Conservation (phyloP, 2,888 invertebrate species). For the Pegoplata infirma region DNA sequence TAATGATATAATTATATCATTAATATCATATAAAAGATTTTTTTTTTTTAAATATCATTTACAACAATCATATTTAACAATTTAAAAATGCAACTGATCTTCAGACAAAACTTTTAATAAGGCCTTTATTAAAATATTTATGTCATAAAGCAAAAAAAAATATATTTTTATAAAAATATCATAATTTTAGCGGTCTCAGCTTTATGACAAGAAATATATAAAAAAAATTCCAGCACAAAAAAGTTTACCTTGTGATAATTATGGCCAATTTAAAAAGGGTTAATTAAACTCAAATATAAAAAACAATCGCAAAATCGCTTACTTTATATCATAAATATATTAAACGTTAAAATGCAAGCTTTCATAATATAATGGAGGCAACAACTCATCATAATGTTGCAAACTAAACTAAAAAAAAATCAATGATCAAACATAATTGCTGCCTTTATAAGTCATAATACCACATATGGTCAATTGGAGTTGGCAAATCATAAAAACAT, state of each 20-base stretch:
- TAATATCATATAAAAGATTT: conserved; percentile 30
- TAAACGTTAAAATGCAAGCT: conserved; percentile 15
- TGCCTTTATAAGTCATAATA: conserved; percentile 62
- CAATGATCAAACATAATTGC: conserved; percentile 58
- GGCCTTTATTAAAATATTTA: conserved; percentile 48
- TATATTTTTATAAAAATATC: conserved; percentile 51
- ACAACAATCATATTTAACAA: conserved; percentile 52
- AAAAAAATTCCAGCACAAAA: conserved; percentile 2
- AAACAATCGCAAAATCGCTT: conserved; percentile 24
- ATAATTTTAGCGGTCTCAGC: conserved; percentile 42
- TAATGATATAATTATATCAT: conserved; percentile 60
- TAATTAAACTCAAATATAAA: conserved; percentile 68
- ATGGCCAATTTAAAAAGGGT: conserved; percentile 74
- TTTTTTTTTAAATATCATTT: conserved; percentile 60
- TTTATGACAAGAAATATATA: neutral
- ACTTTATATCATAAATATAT: conserved; percentile 54
- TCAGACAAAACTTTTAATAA: conserved; percentile 52
- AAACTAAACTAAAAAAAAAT: conserved; percentile 17
- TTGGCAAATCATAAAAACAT: conserved; percentile 62
- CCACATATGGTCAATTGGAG: conserved; percentile 63
- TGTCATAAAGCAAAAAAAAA: neutral
- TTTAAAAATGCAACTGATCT: conserved; percentile 60
- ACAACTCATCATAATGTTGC: neutral
- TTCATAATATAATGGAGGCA: conserved; percentile 28
- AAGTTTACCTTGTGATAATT: conserved; percentile 50